A percentile compares a stretch with the other conserved stretches of the same genome.
phyloP scores from a whole-genome alignment of 1,140 invertebrate genomes.

The Pseudoatta argentina region DNA sequence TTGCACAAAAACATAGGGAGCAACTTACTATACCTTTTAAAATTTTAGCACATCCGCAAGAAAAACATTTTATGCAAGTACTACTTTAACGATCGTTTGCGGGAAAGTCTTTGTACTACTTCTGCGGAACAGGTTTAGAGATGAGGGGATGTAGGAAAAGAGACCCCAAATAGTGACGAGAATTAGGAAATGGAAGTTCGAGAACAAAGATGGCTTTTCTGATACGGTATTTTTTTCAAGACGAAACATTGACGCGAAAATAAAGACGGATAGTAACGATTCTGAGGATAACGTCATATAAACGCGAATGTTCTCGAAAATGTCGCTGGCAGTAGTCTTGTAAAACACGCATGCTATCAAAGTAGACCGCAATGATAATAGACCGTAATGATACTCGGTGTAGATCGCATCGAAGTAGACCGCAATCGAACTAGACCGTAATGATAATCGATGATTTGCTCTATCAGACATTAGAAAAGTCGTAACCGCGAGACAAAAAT shows the following conservation, averaged over 20 bases:
- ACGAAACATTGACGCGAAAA: conserved; percentile 18
- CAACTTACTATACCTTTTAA: too few species aligned
- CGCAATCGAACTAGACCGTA: too few species aligned
- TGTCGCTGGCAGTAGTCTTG: neutral
- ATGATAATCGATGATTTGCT: conserved; percentile 18
- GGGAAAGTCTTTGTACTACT: conserved; percentile 5
- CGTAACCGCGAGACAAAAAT: neutral
- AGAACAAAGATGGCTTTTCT: conserved; percentile 56
- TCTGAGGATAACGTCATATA: neutral
- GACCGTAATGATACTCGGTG: too few species aligned
- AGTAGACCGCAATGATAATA: conserved; percentile 4
- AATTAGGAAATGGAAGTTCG: conserved; percentile 52
- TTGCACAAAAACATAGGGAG: too few species aligned
- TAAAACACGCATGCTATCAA: conserved; percentile 4
- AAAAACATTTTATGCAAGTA: too few species aligned
- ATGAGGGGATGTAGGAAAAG: too few species aligned
- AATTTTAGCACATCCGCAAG: too few species aligned
- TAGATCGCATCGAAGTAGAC: too few species aligned
- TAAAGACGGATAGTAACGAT: conserved; percentile 49
- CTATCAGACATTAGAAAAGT: neutral
- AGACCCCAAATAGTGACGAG: conserved; percentile 24
- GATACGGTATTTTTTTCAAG: conserved; percentile 25
- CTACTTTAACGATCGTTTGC: conserved; percentile 1
- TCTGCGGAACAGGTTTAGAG: neutral
- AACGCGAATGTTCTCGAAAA: conserved; percentile 33